Conservation (phyloP, 2,888 invertebrate species). For the Augochlorella aurata region DNA sequence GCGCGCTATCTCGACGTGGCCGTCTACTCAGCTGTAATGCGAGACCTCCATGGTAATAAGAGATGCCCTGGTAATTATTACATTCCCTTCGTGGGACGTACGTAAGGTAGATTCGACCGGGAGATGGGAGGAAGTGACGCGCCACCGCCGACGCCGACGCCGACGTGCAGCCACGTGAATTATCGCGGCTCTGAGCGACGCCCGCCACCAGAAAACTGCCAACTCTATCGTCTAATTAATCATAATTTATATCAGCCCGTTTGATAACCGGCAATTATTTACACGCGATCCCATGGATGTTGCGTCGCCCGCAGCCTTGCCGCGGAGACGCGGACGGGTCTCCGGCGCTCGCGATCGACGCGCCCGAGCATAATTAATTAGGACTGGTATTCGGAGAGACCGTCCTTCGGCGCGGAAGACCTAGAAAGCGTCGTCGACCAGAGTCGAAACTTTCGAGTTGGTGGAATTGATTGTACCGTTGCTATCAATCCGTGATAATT, state of each 20-base stretch:
- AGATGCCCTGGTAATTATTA: slow-evolving; percentile 76
- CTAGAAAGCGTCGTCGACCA: background rate
- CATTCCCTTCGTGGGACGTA: slow-evolving; percentile 66
- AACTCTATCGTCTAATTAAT: slow-evolving; percentile 56
- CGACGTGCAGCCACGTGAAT: slow-evolving; percentile 31
- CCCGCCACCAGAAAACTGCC: slow-evolving; percentile 44
- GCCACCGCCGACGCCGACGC: slow-evolving; percentile 3
- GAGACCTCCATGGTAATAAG: slow-evolving; percentile 77
- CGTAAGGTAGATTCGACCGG: slow-evolving; percentile 48
- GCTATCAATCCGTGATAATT: slow-evolving; percentile 1
- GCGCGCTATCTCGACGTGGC: slow-evolving; percentile 61
- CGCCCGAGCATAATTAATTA: background rate
- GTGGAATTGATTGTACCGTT: background rate
- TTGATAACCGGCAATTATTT: slow-evolving; percentile 42
- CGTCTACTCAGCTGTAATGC: slow-evolving; percentile 76
- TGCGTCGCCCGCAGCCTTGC: slow-evolving; percentile 5
- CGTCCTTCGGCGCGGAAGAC: background rate
- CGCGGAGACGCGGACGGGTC: background rate
- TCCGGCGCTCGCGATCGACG: background rate
- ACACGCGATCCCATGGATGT: slow-evolving; percentile 21
- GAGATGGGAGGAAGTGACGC: slow-evolving; percentile 49
- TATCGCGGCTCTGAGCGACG: slow-evolving; percentile 37
- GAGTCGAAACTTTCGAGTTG: background rate
- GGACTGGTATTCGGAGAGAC: background rate
- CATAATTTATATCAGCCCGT: slow-evolving; percentile 42